Conservation (phyloP, 2,888 invertebrate species). For the Aphodius granarius region DNA sequence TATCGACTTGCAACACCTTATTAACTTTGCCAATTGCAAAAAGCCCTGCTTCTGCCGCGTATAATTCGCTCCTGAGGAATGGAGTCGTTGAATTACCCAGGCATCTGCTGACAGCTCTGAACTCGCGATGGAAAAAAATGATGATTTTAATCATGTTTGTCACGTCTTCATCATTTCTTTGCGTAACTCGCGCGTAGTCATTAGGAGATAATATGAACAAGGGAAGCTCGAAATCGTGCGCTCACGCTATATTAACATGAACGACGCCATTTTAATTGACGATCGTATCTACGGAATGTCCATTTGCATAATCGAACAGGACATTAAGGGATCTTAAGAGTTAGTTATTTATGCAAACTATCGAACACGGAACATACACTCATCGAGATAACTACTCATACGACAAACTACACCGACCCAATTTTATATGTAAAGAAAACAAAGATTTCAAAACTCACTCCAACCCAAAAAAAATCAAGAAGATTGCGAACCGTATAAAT, state of each 20-base stretch:
- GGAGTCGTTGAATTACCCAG: conserved; percentile 6
- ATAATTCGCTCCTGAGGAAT: not conserved
- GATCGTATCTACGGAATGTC: conserved; percentile 19
- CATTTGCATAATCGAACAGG: conserved; percentile 33
- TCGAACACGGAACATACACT: not conserved
- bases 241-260: not conserved
- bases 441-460: too few species aligned
- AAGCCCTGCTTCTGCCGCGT: not conserved
- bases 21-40: not conserved
- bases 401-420: too few species aligned
- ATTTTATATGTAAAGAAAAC: too few species aligned
- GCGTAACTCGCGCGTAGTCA: not conserved
- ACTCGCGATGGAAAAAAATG: not conserved
- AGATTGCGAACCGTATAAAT: too few species aligned
- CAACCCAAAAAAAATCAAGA: too few species aligned
- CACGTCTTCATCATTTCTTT: conserved; percentile 8
- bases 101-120: conserved; percentile 4
- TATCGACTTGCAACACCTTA: conserved; percentile 13
- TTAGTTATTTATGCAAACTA: conserved; percentile 28
- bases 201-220: not conserved
- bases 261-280: conserved; percentile 20
- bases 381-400: not conserved
- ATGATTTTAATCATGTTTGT: not conserved
- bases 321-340: conserved; percentile 29
- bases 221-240: not conserved